These are phyloP conservation scores for Hippocampus guttulatus DNA, from an alignment of 2,113 vertebrate species.

Conservation along the genomic window DNA sequence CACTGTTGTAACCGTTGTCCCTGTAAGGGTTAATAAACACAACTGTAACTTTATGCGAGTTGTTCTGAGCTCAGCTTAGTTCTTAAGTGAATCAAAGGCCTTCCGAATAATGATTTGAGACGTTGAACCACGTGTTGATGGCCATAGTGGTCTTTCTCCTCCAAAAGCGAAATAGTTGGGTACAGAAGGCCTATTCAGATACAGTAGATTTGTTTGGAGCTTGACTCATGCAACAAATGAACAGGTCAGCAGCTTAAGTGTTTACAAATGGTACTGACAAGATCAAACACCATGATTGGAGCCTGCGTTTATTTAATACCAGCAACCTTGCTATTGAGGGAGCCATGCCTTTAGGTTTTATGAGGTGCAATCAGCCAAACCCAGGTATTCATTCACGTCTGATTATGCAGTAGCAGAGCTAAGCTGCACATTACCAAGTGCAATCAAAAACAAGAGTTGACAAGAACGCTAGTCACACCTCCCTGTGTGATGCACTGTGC, in stretches of 20 bases:
- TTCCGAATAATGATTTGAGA: conserved; percentile 5
- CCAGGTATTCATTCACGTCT: background rate
- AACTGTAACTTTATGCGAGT: background rate
- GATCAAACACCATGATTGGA: conserved; percentile 11
- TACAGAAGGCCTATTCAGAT: conserved; percentile 32
- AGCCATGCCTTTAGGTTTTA: background rate
- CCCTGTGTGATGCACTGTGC: background rate
- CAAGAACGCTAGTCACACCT: background rate
- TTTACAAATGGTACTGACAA: conserved; percentile 32
- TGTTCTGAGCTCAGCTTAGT: background rate
- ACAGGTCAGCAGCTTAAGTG: conserved; percentile 32
- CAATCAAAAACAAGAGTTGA: background rate
- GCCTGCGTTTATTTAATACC: background rate
- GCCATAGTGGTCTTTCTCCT: background rate
- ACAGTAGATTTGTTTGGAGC: conserved; percentile 24
- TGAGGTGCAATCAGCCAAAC: background rate
- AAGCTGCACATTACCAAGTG: background rate
- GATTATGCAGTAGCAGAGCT: conserved; percentile 1
- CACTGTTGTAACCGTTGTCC: too few relatives aligned
- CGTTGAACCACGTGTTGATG: conserved; percentile 15
- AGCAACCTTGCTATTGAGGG: background rate
- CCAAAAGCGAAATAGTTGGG: conserved; percentile 22
- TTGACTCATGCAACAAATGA: conserved; percentile 12
- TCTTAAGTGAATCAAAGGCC: background rate
- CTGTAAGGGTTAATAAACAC: background rate